A percentile compares a stretch with the other conserved stretches of the same genome.
Evolutionary conservation across 2,113 vertebrate species (phyloP).

Genomic region (Pseudopipra pipra): DNA sequence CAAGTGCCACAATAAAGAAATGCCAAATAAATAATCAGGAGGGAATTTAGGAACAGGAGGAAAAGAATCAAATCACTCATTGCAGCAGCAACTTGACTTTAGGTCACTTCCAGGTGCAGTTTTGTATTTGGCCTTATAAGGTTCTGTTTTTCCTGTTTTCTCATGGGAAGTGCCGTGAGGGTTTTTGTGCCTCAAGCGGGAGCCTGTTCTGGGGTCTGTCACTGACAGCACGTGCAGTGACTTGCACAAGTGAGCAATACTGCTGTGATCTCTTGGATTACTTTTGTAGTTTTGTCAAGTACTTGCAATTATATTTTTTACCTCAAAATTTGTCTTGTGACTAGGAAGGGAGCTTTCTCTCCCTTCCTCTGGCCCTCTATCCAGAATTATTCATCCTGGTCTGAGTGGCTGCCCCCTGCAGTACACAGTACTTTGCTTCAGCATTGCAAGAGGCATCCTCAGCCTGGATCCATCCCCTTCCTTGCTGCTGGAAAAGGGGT

Average conservation of each 20-base stretch:
- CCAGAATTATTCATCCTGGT: neutral
- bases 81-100: neutral
- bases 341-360: neutral
- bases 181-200: neutral
- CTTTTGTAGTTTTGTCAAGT: neutral
- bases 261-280: neutral
- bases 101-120: neutral
- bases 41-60: neutral
- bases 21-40: neutral
- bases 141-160: neutral
- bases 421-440: neutral
- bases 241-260: neutral
- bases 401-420: neutral
- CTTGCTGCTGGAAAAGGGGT: neutral
- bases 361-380: neutral
- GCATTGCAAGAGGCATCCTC: neutral
- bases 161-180: neutral
- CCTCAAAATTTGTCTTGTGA: neutral
- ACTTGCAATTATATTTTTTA: neutral
- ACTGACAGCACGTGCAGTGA: accelerated
- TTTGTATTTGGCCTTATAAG: neutral
- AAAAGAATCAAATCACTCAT: neutral
- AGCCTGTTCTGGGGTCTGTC: neutral
- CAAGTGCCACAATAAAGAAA: neutral
- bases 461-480: neutral